Percentiles rank a stretch among this genome's conserved stretches.
Conservation (phyloP, 1,140 invertebrate species). For the Procambarus clarkii region DNA sequence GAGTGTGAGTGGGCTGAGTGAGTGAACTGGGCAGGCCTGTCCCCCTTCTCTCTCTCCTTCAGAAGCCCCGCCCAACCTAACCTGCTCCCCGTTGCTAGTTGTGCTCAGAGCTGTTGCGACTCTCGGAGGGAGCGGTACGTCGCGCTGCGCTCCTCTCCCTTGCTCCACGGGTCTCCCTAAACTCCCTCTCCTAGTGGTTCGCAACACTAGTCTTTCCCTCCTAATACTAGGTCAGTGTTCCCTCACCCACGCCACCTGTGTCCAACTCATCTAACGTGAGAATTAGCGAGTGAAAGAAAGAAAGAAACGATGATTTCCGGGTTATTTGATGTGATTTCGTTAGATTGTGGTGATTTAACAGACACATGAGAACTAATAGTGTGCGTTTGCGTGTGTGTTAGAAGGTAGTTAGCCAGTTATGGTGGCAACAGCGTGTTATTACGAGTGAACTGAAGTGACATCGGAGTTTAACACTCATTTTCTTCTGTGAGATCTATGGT, state of each 20-base stretch:
- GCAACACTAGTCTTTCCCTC: too few relatives aligned
- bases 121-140: neutral
- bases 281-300: neutral
- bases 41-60: neutral
- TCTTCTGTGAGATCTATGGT: neutral
- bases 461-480: too few relatives aligned
- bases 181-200: too few relatives aligned
- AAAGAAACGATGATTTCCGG: neutral
- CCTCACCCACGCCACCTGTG: too few relatives aligned
- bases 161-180: neutral
- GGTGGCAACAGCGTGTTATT: neutral
- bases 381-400: neutral
- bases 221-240: too few relatives aligned
- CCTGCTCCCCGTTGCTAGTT: neutral
- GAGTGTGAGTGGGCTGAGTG: constrained; percentile 44
- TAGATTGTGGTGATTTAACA: neutral
- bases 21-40: constrained; percentile 37
- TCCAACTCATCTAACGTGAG: too few relatives aligned
- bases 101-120: constrained; percentile 13
- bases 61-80: constrained; percentile 44
- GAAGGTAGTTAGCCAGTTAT: neutral
- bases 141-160: neutral
- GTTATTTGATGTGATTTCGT: neutral
- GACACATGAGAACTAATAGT: neutral
- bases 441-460: neutral